Conservation (phyloP, 2,797 vertebrate genomes). For the Artibeus lituratus region DNA sequence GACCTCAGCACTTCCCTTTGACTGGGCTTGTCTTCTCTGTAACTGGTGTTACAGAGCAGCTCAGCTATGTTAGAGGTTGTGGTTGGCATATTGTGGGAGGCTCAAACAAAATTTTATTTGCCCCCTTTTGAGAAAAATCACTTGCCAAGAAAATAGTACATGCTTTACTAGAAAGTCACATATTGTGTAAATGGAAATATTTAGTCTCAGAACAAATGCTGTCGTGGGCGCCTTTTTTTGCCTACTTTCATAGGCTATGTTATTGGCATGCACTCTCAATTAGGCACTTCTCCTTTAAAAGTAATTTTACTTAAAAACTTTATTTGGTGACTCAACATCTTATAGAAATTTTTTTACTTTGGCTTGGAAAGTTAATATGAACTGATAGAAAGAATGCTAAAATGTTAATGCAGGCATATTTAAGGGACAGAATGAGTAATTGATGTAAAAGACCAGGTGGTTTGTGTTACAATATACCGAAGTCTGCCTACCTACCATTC, state of each 20-base stretch:
- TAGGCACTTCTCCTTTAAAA: constrained; percentile 56
- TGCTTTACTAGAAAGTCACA: constrained; percentile 41
- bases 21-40: background rate
- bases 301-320: constrained; percentile 33
- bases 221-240: background rate
- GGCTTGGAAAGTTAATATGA: constrained; percentile 37
- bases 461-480: constrained; percentile 40
- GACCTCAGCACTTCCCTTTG: background rate
- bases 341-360: constrained; percentile 60
- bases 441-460: constrained; percentile 50
- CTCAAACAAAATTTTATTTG: constrained; percentile 53
- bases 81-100: constrained; percentile 48
- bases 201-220: constrained; percentile 20
- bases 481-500: background rate
- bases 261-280: constrained; percentile 28
- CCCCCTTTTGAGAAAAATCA: constrained; percentile 56
- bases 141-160: constrained; percentile 56
- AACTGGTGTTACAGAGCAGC: background rate
- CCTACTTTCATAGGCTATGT: background rate
- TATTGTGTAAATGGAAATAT: constrained; percentile 59
- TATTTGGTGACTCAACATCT: constrained; percentile 49
- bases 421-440: constrained; percentile 28
- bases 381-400: constrained; percentile 62
- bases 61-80: background rate
- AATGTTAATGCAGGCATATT: constrained; percentile 59